Evolutionary conservation across 1,140 invertebrate genomes (phyloP).

Genomic region (Aphelenchoides fujianensis): DNA sequence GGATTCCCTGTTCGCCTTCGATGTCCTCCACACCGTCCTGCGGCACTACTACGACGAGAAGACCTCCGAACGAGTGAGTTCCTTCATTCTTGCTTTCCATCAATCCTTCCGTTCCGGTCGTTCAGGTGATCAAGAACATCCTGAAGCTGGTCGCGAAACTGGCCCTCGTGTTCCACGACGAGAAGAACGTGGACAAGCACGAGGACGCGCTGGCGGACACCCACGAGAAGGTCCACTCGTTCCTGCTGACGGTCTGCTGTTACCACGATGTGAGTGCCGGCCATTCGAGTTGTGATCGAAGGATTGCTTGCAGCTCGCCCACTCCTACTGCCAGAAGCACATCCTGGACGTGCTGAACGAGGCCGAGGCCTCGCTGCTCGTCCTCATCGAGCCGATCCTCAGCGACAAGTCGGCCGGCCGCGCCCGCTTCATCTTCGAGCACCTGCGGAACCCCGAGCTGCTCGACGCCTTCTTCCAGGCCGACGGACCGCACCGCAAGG

Average conservation of each 20-base stretch:
- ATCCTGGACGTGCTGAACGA: background rate
- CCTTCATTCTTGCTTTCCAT: background rate
- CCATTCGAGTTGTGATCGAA: too few relatives aligned
- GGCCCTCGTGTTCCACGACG: background rate
- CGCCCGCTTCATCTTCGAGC: background rate
- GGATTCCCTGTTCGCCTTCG: constrained; percentile 30
- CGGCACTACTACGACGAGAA: constrained; percentile 25
- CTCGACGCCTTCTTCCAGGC: background rate
- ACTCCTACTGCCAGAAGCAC: constrained; percentile 1
- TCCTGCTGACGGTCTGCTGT: background rate
- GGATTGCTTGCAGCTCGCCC: background rate
- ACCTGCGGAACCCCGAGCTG: background rate
- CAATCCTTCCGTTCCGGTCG: too few relatives aligned
- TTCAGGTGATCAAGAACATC: constrained; percentile 13
- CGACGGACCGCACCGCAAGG: background rate
- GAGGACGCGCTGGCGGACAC: constrained; percentile 2
- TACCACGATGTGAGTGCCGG: background rate
- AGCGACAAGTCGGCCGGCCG: background rate
- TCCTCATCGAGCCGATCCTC: background rate
- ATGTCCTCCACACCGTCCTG: constrained; percentile 30
- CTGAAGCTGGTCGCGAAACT: background rate
- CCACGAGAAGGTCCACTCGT: background rate
- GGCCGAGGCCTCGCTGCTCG: background rate
- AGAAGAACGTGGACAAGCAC: background rate
- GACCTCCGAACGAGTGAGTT: background rate